phyloP scores from a whole-genome alignment of 2,113 vertebrate species.

The Coptodon rendalli region DNA sequence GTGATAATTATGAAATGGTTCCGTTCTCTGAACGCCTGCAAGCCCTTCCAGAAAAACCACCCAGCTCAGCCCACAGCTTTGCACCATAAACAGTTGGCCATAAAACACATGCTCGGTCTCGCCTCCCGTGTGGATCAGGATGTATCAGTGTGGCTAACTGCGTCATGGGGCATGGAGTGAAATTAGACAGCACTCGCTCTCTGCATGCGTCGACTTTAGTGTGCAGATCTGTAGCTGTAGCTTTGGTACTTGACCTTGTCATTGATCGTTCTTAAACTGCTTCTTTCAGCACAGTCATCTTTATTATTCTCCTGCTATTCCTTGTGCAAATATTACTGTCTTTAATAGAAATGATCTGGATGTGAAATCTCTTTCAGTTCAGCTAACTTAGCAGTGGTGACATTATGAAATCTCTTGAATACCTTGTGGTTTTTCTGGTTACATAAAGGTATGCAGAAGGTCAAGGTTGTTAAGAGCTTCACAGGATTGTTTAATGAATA shows the following conservation, averaged over 20 bases:
- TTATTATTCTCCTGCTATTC: constrained; percentile 3
- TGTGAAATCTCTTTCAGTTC: not conserved
- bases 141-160: constrained; percentile 46
- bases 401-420: constrained; percentile 22
- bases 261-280: not conserved
- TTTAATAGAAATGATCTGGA: constrained; percentile 24
- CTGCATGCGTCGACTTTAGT: not conserved
- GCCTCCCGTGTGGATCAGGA: constrained; percentile 40
- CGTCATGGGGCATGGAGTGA: constrained; percentile 22
- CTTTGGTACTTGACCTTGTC: not conserved
- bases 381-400: constrained; percentile 27
- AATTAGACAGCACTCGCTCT: constrained; percentile 33
- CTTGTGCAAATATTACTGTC: constrained; percentile 22
- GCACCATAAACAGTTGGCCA: constrained; percentile 46
- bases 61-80: constrained; percentile 40
- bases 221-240: not conserved
- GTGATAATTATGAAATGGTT: not conserved
- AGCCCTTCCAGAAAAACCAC: not conserved
- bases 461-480: constrained; percentile 42
- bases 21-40: not conserved
- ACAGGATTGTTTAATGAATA: constrained; percentile 28
- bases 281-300: not conserved
- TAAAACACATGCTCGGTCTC: constrained; percentile 55
- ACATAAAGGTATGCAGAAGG: constrained; percentile 32
- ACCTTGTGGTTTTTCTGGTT: constrained; percentile 13